Conservation (phyloP, 2,888 invertebrate species). For the Nomada fucata region DNA sequence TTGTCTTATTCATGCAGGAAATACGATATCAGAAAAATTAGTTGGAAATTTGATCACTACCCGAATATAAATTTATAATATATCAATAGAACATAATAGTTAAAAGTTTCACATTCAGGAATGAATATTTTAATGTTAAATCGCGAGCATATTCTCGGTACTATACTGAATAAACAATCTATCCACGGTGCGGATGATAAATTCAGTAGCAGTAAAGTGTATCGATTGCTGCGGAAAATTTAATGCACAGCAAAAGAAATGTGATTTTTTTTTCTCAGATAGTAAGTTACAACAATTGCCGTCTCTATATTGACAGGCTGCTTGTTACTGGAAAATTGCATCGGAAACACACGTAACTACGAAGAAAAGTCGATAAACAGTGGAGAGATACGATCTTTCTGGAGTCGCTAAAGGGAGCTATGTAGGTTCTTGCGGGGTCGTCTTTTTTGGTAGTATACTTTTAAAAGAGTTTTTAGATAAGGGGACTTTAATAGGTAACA, state of each 20-base stretch:
- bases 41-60: conserved; percentile 15
- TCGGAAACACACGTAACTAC: conserved; percentile 69
- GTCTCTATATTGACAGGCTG: conserved; percentile 39
- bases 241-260: conserved; percentile 20
- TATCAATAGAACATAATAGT: not conserved
- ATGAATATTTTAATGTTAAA: conserved; percentile 60
- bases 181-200: conserved; percentile 52
- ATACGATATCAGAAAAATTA: not conserved
- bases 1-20: not conserved
- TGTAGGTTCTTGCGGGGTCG: conserved; percentile 60
- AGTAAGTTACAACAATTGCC: conserved; percentile 48
- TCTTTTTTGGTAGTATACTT: conserved; percentile 76
- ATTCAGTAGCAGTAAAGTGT: conserved; percentile 20
- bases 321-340: conserved; percentile 63
- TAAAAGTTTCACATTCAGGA: conserved; percentile 9
- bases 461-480: conserved; percentile 80
- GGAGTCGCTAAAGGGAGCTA: conserved; percentile 60
- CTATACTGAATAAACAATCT: conserved; percentile 69
- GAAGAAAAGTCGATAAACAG: conserved; percentile 75
- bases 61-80: conserved; percentile 2
- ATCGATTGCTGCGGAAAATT: conserved; percentile 35
- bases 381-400: conserved; percentile 73
- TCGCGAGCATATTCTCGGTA: conserved; percentile 58
- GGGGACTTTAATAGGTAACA: conserved; percentile 76
- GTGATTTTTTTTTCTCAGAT: conserved; percentile 27